Evolutionary conservation across 2,113 vertebrate genomes (phyloP).

Genomic region (Colaptes auratus): DNA sequence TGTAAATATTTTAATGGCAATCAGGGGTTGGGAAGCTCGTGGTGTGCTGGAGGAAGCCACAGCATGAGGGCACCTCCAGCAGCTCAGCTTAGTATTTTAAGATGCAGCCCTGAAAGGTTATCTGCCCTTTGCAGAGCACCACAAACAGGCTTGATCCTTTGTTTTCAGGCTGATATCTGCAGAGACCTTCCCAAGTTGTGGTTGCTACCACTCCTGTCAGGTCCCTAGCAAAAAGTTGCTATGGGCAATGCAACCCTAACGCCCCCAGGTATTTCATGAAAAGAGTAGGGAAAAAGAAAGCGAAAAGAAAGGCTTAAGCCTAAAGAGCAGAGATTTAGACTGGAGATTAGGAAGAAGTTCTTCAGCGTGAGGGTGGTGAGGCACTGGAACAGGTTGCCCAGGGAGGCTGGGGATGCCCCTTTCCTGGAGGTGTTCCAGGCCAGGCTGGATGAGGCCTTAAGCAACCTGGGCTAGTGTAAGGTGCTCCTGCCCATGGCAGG

Average conservation of each 20-base stretch:
- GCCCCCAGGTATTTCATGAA: not conserved
- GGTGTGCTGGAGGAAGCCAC: not conserved
- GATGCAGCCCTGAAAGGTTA: conserved; percentile 39
- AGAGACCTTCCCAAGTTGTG: not conserved
- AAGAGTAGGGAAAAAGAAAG: not conserved
- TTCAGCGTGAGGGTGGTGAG: no score
- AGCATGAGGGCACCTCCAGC: not conserved
- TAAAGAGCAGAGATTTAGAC: no score
- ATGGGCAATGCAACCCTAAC: not conserved
- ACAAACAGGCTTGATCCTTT: not conserved
- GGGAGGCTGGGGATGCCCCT: no score
- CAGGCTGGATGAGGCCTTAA: no score
- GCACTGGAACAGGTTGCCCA: no score
- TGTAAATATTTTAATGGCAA: conserved; percentile 17
- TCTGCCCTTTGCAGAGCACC: conserved; percentile 26
- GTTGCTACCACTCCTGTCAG: not conserved
- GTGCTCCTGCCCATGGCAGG: no score
- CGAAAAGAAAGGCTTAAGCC: not conserved
- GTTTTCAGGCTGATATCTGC: not conserved
- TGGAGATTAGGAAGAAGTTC: no score
- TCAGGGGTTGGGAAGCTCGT: rapidly evolving
- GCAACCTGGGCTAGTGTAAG: no score
- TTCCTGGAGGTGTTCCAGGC: no score
- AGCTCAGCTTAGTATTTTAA: conserved; percentile 26
- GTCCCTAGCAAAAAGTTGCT: not conserved